A percentile compares a stretch with the other conserved stretches of the same genome.
These are phyloP conservation scores for Neelides sp. DNA, from an alignment of 1,140 invertebrate genomes.

Conservation along the genomic window DNA sequence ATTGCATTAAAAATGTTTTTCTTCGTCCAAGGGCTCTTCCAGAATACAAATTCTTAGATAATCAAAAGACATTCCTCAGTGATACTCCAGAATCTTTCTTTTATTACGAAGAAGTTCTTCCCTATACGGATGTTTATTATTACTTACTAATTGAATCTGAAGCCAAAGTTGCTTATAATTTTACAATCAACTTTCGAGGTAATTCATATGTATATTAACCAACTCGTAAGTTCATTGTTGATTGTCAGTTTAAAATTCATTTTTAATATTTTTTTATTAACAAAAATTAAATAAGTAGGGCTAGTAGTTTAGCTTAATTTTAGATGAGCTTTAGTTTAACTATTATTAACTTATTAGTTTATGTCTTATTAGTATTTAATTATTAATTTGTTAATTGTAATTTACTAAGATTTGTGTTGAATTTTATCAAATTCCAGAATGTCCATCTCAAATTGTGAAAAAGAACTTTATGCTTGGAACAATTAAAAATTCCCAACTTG, in stretches of 20 bases:
- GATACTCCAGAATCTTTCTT: constrained; percentile 36
- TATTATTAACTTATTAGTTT: too few relatives aligned
- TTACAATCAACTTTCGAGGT: constrained; percentile 39
- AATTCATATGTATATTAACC: too few relatives aligned
- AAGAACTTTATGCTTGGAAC: constrained; percentile 29
- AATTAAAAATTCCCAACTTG: too few relatives aligned
- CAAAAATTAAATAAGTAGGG: neutral
- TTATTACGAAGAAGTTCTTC: constrained; percentile 35
- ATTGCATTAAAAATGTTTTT: constrained; percentile 38
- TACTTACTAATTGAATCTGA: constrained; percentile 42
- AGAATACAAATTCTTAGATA: constrained; percentile 34
- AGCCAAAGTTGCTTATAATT: constrained; percentile 38
- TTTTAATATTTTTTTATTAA: neutral
- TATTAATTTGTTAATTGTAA: constrained; percentile 3
- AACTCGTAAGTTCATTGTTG: constrained; percentile 7
- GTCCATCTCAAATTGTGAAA: constrained; percentile 25
- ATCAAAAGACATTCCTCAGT: constrained; percentile 34
- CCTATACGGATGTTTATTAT: constrained; percentile 43
- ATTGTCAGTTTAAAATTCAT: neutral
- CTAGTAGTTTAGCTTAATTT: neutral
- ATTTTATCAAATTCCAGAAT: constrained; percentile 15
- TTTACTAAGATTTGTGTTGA: constrained; percentile 6
- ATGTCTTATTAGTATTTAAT: too few relatives aligned
- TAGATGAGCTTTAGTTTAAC: constrained; percentile 1
- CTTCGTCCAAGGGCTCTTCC: constrained; percentile 38